These are phyloP conservation scores for Drosophila infuscata DNA, from an alignment of 2,888 invertebrate species.

Conservation along the genomic window DNA sequence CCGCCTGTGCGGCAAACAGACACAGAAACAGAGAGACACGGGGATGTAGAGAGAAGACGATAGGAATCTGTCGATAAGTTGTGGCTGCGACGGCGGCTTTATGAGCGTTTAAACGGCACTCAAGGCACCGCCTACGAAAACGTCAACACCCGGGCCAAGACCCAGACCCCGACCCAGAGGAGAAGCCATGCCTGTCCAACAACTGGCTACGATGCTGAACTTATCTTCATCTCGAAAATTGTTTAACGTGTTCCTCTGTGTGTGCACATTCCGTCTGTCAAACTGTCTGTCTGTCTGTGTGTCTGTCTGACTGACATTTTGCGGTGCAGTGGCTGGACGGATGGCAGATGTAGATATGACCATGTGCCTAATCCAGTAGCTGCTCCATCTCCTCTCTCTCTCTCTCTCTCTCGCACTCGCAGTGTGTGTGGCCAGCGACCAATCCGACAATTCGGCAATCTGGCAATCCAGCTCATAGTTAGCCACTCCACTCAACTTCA, in stretches of 20 bases:
- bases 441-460: slow-evolving; percentile 10
- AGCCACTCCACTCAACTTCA: slow-evolving; percentile 1
- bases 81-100: slow-evolving; percentile 62
- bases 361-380: slow-evolving; percentile 54
- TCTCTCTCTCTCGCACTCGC: not conserved
- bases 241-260: slow-evolving; percentile 53
- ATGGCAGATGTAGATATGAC: slow-evolving; percentile 60
- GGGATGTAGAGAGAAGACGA: slow-evolving; percentile 32
- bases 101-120: slow-evolving; percentile 73
- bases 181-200: slow-evolving; percentile 24
- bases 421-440: slow-evolving; percentile 42
- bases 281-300: slow-evolving; percentile 12
- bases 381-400: slow-evolving; percentile 22
- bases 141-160: slow-evolving; percentile 65
- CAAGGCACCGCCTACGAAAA: slow-evolving; percentile 77
- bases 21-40: slow-evolving; percentile 1
- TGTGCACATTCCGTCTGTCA: slow-evolving; percentile 10
- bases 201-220: slow-evolving; percentile 54
- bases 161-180: slow-evolving; percentile 6
- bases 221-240: slow-evolving; percentile 73
- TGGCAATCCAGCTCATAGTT: slow-evolving; percentile 15
- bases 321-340: slow-evolving; percentile 48
- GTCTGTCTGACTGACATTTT: slow-evolving; percentile 53
- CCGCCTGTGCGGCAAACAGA: slow-evolving; percentile 26
- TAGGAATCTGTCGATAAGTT: slow-evolving; percentile 77